These are phyloP conservation scores for Morelia viridis DNA, from an alignment of 2,797 vertebrate species.

Conservation along the genomic window DNA sequence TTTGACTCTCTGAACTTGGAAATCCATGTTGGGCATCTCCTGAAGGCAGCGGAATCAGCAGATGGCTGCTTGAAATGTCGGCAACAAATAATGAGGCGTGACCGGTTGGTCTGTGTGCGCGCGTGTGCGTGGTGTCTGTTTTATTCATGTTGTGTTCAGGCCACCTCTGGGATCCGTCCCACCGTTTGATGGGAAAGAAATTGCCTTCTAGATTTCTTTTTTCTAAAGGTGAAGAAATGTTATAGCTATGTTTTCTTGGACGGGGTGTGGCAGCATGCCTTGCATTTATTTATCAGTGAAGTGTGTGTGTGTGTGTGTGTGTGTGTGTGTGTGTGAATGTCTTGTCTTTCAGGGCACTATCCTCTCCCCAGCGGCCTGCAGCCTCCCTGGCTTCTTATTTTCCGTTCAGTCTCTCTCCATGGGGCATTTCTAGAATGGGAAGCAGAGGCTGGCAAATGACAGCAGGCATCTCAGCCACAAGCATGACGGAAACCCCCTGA, in stretches of 20 bases:
- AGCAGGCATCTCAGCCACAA: too few relatives aligned
- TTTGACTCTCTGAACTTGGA: neutral
- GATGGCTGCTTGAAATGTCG: constrained; percentile 2
- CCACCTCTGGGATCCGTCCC: neutral
- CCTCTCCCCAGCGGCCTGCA: too few relatives aligned
- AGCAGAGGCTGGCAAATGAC: too few relatives aligned
- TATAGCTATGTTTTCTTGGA: neutral
- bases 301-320: neutral
- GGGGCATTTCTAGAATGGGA: too few relatives aligned
- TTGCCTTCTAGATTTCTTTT: neutral
- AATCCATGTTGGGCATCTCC: neutral
- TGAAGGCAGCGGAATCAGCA: neutral
- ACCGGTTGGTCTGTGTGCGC: neutral
- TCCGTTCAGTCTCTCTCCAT: too few relatives aligned
- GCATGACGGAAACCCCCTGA: too few relatives aligned
- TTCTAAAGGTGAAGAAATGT: neutral
- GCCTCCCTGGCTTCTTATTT: too few relatives aligned
- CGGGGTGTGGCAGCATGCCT: neutral
- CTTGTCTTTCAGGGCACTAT: too few relatives aligned
- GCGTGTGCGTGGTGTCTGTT: accelerated
- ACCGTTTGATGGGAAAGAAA: neutral
- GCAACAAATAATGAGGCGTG: neutral
- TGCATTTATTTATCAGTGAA: neutral
- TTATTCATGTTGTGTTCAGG: neutral
- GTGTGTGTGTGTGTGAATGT: too few relatives aligned